These are phyloP conservation scores for Cheirogaleus medius DNA, from an alignment of 2,113 vertebrate genomes.

Conservation along the genomic window DNA sequence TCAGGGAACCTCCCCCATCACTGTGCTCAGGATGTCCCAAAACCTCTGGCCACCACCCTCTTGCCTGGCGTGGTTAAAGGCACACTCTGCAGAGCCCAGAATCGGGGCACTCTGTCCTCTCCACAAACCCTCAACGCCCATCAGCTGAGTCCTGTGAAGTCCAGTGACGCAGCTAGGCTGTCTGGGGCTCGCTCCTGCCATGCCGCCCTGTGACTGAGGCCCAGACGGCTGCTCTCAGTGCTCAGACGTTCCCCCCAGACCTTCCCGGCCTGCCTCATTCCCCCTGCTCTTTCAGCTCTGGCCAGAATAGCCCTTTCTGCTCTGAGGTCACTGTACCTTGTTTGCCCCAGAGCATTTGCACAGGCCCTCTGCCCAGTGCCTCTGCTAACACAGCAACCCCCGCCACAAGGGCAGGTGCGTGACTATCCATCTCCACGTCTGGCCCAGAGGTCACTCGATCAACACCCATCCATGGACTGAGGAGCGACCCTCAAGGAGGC, in stretches of 20 bases:
- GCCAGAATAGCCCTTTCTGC: neutral
- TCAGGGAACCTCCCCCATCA: accelerated
- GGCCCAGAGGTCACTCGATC: accelerated
- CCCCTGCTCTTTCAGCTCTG: neutral
- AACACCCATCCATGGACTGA: neutral
- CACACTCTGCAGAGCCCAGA: neutral
- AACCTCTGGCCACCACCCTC: too few relatives aligned
- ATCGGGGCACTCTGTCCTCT: accelerated
- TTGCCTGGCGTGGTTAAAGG: accelerated
- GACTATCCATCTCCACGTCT: accelerated
- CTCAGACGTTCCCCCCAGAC: accelerated
- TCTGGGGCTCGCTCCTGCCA: too few relatives aligned
- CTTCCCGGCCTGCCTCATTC: too few relatives aligned
- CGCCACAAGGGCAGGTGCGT: accelerated
- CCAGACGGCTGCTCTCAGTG: accelerated
- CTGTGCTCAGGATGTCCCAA: accelerated
- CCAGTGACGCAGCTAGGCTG: accelerated
- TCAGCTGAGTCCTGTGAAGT: accelerated
- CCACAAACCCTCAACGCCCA: accelerated
- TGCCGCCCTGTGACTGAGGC: accelerated
- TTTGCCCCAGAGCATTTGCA: neutral
- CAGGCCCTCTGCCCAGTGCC: accelerated
- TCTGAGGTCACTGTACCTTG: too few relatives aligned
- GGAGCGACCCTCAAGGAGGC: too few relatives aligned
- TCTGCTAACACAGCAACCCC: neutral